Percentiles rank a stretch among this genome's conserved stretches.
phyloP scores from a whole-genome alignment of 2,888 invertebrate genomes.

The Chironomus riparius region DNA sequence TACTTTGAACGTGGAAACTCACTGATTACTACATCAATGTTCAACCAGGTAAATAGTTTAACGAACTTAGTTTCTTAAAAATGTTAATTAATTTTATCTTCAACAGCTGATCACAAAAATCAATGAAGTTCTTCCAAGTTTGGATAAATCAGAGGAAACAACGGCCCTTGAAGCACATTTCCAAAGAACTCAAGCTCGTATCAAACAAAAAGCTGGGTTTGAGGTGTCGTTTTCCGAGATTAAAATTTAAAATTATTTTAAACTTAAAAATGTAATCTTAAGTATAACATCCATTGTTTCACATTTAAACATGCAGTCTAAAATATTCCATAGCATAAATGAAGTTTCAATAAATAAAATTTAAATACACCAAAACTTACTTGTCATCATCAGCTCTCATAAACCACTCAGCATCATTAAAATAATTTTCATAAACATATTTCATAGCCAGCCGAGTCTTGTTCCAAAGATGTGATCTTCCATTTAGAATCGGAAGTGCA shows the following conservation, averaged over 20 bases:
- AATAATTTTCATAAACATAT: background rate
- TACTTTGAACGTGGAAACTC: conserved; percentile 83
- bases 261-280: too few relatives aligned
- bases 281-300: too few relatives aligned
- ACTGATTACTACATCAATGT: conserved; percentile 46
- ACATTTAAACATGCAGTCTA: too few relatives aligned
- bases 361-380: background rate
- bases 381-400: background rate
- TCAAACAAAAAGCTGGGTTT: conserved; percentile 53
- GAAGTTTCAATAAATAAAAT: too few relatives aligned
- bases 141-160: conserved; percentile 91
- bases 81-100: background rate
- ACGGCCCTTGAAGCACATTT: conserved; percentile 95
- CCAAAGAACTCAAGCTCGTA: conserved; percentile 76
- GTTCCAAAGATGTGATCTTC: background rate
- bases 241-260: conserved; percentile 29
- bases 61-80: background rate
- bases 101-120: conserved; percentile 81
- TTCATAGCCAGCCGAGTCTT: background rate
- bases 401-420: background rate
- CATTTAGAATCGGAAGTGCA: background rate
- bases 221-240: conserved; percentile 43
- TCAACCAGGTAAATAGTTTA: conserved; percentile 45
- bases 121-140: conserved; percentile 82
- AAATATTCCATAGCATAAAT: too few relatives aligned